Percentiles rank a stretch among this genome's conserved stretches.
Conservation (phyloP, 2,888 invertebrate genomes). For the Diaprepes abbreviatus region DNA sequence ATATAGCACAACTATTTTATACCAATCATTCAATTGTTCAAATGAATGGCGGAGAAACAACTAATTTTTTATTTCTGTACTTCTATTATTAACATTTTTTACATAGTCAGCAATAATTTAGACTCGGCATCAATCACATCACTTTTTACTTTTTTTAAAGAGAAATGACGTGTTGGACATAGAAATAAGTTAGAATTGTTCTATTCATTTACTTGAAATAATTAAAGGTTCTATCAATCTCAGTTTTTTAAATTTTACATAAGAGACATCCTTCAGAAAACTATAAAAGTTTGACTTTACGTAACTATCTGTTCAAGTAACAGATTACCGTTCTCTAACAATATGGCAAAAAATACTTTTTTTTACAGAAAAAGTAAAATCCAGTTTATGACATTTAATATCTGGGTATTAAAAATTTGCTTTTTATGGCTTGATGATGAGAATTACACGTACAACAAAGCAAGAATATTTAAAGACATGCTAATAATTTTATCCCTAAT, state of each 20-base stretch:
- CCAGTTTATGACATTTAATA: conserved; percentile 47
- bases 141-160: too few species aligned
- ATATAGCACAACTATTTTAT: too few species aligned
- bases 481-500: conserved; percentile 50
- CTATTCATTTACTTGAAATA: not conserved
- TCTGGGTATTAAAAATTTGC: conserved; percentile 45
- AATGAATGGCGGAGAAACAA: too few species aligned
- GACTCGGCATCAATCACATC: too few species aligned
- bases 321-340: not conserved
- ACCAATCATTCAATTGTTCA: too few species aligned
- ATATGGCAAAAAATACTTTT: not conserved
- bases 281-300: too few species aligned
- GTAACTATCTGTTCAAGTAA: too few species aligned
- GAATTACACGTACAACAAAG: conserved; percentile 27
- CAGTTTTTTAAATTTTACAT: not conserved
- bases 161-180: too few species aligned
- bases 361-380: not conserved
- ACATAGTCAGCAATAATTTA: too few species aligned
- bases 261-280: too few species aligned
- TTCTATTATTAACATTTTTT: too few species aligned
- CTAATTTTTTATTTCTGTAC: too few species aligned
- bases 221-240: conserved; percentile 1
- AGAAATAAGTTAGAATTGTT: not conserved
- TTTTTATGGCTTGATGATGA: conserved; percentile 43
- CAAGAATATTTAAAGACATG: conserved; percentile 44